Percentiles rank a stretch among this genome's conserved stretches.
Evolutionary conservation across 2,797 vertebrate genomes (phyloP).

Genomic region (Apogon talboti): DNA sequence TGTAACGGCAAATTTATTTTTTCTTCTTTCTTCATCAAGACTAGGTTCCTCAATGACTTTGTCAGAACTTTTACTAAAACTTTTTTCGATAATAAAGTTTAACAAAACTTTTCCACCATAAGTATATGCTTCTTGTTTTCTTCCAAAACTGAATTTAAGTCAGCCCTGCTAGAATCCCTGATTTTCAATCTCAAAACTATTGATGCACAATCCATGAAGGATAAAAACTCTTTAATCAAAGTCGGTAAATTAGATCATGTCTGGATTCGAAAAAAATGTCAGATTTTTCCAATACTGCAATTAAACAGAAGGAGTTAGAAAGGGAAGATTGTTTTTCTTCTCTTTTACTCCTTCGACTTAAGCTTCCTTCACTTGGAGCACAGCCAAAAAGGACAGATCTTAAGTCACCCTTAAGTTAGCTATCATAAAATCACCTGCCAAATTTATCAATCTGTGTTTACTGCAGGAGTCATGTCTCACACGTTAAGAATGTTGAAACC

Average conservation of each 20-base stretch:
- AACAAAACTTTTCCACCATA: conserved; percentile 32
- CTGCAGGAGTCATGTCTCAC: conserved; percentile 1
- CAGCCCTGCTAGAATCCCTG: conserved; percentile 35
- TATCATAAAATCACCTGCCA: conserved; percentile 11
- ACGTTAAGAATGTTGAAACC: conserved; percentile 2
- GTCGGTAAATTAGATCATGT: conserved; percentile 51
- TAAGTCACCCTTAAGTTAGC: conserved; percentile 1
- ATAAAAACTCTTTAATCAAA: conserved; percentile 67
- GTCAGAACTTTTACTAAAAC: conserved; percentile 45
- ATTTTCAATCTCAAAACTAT: conserved; percentile 56
- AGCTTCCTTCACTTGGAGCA: conserved; percentile 1
- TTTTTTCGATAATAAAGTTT: conserved; percentile 41
- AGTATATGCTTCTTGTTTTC: conserved; percentile 24
- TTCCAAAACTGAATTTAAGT: conserved; percentile 47
- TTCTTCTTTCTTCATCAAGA: conserved; percentile 32
- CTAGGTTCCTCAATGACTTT: conserved; percentile 35
- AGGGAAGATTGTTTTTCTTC: background rate
- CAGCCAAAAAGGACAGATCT: background rate
- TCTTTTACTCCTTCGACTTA: background rate
- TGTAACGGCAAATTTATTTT: conserved; percentile 42
- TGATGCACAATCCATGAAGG: conserved; percentile 55
- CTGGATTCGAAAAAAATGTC: conserved; percentile 30
- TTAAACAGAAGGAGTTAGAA: conserved; percentile 26
- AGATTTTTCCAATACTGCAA: conserved; percentile 39
- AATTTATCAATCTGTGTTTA: conserved; percentile 11